Evolutionary conservation across 1,140 invertebrate species (phyloP).

Genomic region (Eurosta solidaginis): DNA sequence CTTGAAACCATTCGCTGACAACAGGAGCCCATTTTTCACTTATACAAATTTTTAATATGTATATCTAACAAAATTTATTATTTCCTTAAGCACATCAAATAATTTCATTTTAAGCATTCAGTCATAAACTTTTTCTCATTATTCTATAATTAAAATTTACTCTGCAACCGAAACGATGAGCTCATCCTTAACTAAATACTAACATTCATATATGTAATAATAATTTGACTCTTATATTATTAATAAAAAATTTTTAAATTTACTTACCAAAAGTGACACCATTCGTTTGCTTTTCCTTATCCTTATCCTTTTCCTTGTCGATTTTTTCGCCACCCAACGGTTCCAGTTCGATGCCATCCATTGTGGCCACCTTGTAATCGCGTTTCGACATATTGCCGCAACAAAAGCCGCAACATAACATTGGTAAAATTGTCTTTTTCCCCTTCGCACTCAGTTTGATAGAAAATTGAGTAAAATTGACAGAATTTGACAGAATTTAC

Average conservation of each 20-base stretch:
- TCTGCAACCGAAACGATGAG: too few relatives aligned
- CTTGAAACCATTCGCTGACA: too few relatives aligned
- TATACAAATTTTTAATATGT: background rate
- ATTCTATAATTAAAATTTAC: too few relatives aligned
- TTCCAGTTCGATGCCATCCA: slow-evolving; percentile 59
- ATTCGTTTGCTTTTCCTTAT: slow-evolving; percentile 56
- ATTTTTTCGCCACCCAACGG: slow-evolving; percentile 57
- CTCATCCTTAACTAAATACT: too few relatives aligned
- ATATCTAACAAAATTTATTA: background rate
- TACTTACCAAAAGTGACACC: slow-evolving; percentile 58
- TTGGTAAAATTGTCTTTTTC: slow-evolving; percentile 51
- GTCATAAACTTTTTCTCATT: too few relatives aligned
- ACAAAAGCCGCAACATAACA: slow-evolving; percentile 60
- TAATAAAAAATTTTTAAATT: background rate
- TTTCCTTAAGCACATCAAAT: background rate
- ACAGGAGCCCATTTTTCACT: too few relatives aligned
- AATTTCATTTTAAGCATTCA: too few relatives aligned
- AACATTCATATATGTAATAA: background rate
- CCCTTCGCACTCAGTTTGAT: slow-evolving; percentile 15
- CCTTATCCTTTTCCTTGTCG: slow-evolving; percentile 56
- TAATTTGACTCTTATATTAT: background rate
- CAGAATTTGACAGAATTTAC: slow-evolving; percentile 7
- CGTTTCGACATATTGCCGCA: slow-evolving; percentile 60
- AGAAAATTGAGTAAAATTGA: slow-evolving; percentile 15
- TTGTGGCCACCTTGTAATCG: slow-evolving; percentile 59